phyloP scores from a whole-genome alignment of 53 echinoderm and acorn worm genomes.

The Paracentrotus lividus region DNA sequence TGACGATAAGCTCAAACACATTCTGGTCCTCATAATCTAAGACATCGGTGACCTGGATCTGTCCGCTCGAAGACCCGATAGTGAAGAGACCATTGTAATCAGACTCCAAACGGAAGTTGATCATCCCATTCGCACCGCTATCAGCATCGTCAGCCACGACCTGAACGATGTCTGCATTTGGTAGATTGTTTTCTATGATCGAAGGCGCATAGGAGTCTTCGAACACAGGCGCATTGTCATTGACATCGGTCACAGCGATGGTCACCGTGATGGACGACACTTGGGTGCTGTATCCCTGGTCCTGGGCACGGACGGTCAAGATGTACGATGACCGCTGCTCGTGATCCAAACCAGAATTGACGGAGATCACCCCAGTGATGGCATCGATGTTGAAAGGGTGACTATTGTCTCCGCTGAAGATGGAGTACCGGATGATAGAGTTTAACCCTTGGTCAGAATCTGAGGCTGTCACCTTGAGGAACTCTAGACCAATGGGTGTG shows the following conservation, averaged over 20 bases:
- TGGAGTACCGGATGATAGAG: constrained; percentile 79
- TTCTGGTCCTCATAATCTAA: constrained; percentile 80
- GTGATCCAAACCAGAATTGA: constrained; percentile 77
- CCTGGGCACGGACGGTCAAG: constrained; percentile 87
- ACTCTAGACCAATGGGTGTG: constrained; percentile 86
- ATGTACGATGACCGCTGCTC: constrained; percentile 79
- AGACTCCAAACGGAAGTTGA: constrained; percentile 82
- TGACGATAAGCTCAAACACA: constrained; percentile 76
- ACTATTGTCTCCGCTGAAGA: constrained; percentile 81
- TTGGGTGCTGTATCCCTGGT: constrained; percentile 79
- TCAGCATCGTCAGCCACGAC: constrained; percentile 86
- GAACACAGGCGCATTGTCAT: constrained; percentile 90
- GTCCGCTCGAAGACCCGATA: constrained; percentile 83
- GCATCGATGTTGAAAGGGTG: constrained; percentile 79
- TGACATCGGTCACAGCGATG: constrained; percentile 83
- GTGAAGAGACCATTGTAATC: constrained; percentile 85
- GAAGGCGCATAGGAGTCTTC: constrained; percentile 69
- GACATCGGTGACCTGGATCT: constrained; percentile 72
- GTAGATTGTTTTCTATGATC: constrained; percentile 86
- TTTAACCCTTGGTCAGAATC: constrained; percentile 88
- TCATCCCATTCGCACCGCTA: constrained; percentile 79
- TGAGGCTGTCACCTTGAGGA: constrained; percentile 83
- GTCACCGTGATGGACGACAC: constrained; percentile 75
- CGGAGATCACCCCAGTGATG: constrained; percentile 80
- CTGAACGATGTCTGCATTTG: constrained; percentile 74